Base-by-base conservation (phyloP, 2,113 vertebrate species). In the Rhipidura dahli region DNA sequence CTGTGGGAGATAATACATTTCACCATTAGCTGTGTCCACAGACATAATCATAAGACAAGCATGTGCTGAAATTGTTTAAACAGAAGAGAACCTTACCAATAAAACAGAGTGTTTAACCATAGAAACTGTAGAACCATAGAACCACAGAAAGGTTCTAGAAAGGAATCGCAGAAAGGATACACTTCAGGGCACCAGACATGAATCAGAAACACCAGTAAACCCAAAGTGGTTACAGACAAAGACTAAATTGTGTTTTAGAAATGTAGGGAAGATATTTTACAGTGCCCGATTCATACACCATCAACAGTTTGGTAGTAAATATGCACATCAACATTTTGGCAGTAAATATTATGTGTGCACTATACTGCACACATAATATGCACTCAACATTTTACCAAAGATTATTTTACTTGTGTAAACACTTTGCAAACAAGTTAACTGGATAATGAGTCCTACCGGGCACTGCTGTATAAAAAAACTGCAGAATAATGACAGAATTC, bases 401-500 rank as follows among this genome's bases (percentile, higher is more conserved):
- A 35, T 57, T 82, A 50, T 78, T 87, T 87, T 42, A 33, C 22
- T 70, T 54, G 9, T 33, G 18, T 35, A 63, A 77, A 53, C 10
- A 49, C 6, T 64, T 75, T 10, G 14, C 30, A 65, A 84, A 56
- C 7, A 63, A n/a, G 9, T 53, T 54, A 45, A 40, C 7, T 45
- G 39, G 23, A 26, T 31, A 57, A 53, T 33, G 4, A 26, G 6
- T 76, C 50, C 70, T 64, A 8, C 4, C 4, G 0, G 3, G 2
- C 8, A 21, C 9, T 60, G 21, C 13, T 37, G 9, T 26, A 18
- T 33, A 26, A 53, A 75, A 57, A 82, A 79, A 37, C 14, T 11
- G 7, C 11, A 64, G 15, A 45, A 65, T 1, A 60, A 8, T 40
- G 31, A 66, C 72, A 20, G 5, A 87, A 69, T 44, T 7, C 14